Evolutionary conservation across 2,797 vertebrate genomes (phyloP).

Genomic region (Austrolebias charrua): DNA sequence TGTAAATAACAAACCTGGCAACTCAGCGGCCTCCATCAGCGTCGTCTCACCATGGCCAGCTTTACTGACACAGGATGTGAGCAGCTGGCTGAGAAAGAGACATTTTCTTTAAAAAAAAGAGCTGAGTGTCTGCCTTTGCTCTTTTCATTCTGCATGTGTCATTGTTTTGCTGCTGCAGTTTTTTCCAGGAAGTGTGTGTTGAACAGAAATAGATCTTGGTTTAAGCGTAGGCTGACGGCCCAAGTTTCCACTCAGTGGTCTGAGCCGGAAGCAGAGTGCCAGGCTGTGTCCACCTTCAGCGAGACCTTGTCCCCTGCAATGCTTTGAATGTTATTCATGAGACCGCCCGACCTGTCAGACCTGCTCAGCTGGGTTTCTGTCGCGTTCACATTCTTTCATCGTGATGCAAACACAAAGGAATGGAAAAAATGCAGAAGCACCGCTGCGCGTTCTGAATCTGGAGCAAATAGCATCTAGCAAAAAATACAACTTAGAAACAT

Average conservation of each 20-base stretch:
- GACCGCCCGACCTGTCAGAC: slow-evolving; percentile 45
- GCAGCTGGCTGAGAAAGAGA: slow-evolving; percentile 24
- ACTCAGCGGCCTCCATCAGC: too few species aligned
- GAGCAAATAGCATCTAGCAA: background rate
- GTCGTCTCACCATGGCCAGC: slow-evolving; percentile 1
- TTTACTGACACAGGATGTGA: slow-evolving; percentile 23
- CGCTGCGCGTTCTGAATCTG: background rate
- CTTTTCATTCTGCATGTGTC: background rate
- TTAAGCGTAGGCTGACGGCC: slow-evolving; percentile 10
- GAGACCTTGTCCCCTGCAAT: background rate
- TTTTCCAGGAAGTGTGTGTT: slow-evolving; percentile 41
- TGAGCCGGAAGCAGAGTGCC: slow-evolving; percentile 23
- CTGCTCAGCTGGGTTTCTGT: slow-evolving; percentile 27
- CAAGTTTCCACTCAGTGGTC: slow-evolving; percentile 50
- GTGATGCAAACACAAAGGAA: slow-evolving; percentile 23
- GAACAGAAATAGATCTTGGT: slow-evolving; percentile 31
- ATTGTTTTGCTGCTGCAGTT: slow-evolving; percentile 5
- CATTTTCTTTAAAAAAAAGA: background rate
- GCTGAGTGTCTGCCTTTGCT: background rate
- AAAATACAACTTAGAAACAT: too few species aligned
- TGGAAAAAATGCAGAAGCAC: slow-evolving; percentile 25
- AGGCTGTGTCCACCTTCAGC: slow-evolving; percentile 4
- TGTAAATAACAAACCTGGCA: background rate
- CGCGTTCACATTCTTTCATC: slow-evolving; percentile 36
- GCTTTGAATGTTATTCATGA: background rate